Base-by-base conservation (phyloP, 2,888 invertebrate species). In the Slavum lentiscoides region DNA sequence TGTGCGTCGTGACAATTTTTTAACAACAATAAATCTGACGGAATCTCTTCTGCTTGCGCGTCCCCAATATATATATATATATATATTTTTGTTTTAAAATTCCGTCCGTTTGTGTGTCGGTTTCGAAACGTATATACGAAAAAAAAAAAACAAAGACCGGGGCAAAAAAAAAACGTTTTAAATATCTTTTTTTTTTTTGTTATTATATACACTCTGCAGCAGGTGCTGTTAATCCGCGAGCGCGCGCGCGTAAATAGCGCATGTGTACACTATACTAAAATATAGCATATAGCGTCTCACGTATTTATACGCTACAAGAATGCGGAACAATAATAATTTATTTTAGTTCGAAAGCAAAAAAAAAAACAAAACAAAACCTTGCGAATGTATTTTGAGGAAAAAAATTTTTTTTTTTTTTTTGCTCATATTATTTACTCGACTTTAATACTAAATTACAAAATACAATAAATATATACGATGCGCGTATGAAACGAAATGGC, bases 251-350 rank as follows among this genome's bases (percentile, higher is more conserved):
- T 30, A 30, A 30, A 30, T 30, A 30, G 30, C 30, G 30, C 4
- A 30, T 2, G 4, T 30, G 30, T 43, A 39, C 62, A 49, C 49
- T 64, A 30, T 39, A 80, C 39, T 21, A n/a, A n/a, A n/a, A n/a
- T n/a, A n/a, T n/a, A n/a, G n/a, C n/a, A n/a, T n/a, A 58, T n/a
- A n/a, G 58, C 19, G 3, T 21, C 49, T 64, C 61, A 70, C 19
- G 21, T 21, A 15, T 15, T 30, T 30, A 30, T 30, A 30, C 30
- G 30, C 30, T 49, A 55, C 21, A 49, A 72, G 77, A 80, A 80
- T 80, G 77, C 77, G 77, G 77, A 80, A 80, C 61, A 39, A 23
- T 23, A 70, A 53, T 39, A 70, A n/a, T 53, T 7, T 67, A 64
- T 75, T 74, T 66, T 55, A 11, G 43, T 67, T 75, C n/a, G 21